phyloP scores from a whole-genome alignment of 2,113 vertebrate species.

The Brevimyrus niger region DNA sequence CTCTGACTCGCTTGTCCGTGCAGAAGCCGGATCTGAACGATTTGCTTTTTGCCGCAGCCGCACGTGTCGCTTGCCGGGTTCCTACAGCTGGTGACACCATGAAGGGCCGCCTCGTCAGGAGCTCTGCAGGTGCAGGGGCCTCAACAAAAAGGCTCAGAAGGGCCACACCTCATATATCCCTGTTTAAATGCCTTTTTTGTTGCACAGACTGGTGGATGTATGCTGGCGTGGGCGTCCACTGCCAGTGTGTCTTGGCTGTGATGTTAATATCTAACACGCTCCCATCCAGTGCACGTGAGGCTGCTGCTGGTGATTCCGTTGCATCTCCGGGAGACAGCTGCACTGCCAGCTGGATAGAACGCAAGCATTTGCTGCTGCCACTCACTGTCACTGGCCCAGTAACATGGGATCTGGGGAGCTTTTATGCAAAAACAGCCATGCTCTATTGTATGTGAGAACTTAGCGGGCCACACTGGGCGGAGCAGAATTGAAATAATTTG shows the following conservation, averaged over 20 bases:
- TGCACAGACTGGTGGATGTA: neutral
- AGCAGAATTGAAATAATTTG: neutral
- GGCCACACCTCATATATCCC: neutral
- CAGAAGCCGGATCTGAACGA: neutral
- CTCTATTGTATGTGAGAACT: neutral
- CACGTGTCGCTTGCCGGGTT: neutral
- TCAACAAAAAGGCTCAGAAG: neutral
- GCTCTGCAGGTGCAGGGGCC: neutral
- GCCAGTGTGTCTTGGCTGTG: neutral
- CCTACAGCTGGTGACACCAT: neutral
- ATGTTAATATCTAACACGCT: conserved; percentile 6
- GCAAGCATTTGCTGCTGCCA: neutral
- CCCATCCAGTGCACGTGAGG: neutral
- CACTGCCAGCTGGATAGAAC: neutral
- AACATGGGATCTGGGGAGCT: neutral
- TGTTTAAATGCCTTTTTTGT: neutral
- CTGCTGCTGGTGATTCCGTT: neutral
- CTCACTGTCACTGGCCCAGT: neutral
- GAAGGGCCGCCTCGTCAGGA: neutral
- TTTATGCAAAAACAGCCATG: neutral
- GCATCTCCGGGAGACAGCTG: neutral
- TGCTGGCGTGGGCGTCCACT: neutral
- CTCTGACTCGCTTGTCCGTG: neutral
- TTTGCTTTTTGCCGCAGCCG: neutral
- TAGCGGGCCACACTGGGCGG: neutral